Evolutionary conservation across 1,140 invertebrate species (phyloP), one percentile per base, ranked within the genome.

Genomic region (Tetranychus cinnabarinus): DNA sequence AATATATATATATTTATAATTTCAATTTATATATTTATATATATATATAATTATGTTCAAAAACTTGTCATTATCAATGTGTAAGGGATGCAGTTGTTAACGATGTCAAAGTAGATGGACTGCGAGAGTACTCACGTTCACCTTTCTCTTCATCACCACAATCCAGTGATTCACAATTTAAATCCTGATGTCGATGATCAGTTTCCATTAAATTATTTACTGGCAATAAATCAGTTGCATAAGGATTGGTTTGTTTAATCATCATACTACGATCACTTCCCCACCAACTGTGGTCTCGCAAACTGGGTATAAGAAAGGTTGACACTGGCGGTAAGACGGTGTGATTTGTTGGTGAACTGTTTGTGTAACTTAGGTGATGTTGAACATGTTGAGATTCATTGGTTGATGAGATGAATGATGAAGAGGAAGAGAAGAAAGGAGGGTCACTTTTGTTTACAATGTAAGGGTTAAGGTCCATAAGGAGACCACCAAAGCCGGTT

Each of bases 301-400:
- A 61, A 35, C 33, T 58, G 1, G 63, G 63, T 33, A 64, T 31
- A 35, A 61, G 42, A 33, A 64, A 62, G 5, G 63, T 63, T 35
- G 62, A 64, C 15, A 64, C 60, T 31, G 63, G 63, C n/a, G 63
- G 63, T 42, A 64, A 47, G 10, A 58, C 55, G n/a, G 62, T 64
- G 8, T 37, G 33, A 31, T n/a, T 56, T 10, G 12, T 61, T 4
- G 10, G 33, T 23, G 37, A 46, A 37, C 10, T 58, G 15, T 35
- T 35, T 10, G 39, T 61, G 46, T 56, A 15, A 54, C 23, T 31
- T n/a, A 33, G 36, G 23, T 58, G n/a, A 33, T 31, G 45, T 13
- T 56, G 63, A 64, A 34, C n/a, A n/a, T n/a, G 39, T 23, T 62
- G 56, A 57, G 56, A 57, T 57, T 57, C 56, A 57, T 15, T 56